Evolutionary conservation across 2,888 invertebrate species (phyloP).

Genomic region (Drosophila leonis): DNA sequence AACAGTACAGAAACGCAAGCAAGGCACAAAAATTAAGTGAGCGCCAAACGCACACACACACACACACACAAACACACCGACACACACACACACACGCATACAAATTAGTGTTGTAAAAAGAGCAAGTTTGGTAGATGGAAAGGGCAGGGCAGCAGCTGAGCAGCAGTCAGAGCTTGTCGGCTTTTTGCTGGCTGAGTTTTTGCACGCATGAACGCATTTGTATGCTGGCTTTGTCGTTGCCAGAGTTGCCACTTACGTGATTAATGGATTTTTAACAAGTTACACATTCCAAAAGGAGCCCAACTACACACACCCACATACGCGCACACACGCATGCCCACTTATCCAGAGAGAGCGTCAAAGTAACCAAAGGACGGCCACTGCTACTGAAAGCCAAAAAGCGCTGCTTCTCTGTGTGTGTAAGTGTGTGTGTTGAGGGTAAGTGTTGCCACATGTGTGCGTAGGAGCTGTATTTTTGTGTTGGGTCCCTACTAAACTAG

Average conservation of each 20-base stretch:
- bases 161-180: constrained; percentile 54
- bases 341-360: constrained; percentile 62
- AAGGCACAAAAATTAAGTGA: constrained; percentile 68
- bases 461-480: constrained; percentile 34
- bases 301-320: constrained; percentile 47
- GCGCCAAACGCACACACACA: constrained; percentile 25
- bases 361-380: constrained; percentile 73
- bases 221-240: constrained; percentile 80
- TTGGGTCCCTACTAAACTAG: constrained; percentile 65
- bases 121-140: not conserved
- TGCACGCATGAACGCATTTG: constrained; percentile 80
- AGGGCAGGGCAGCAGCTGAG: not conserved
- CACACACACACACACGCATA: constrained; percentile 33
- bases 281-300: constrained; percentile 65
- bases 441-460: constrained; percentile 26
- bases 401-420: constrained; percentile 34
- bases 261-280: constrained; percentile 84
- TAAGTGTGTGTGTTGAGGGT: constrained; percentile 4
- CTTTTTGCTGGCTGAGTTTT: constrained; percentile 65
- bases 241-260: constrained; percentile 81
- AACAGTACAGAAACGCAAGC: constrained; percentile 65
- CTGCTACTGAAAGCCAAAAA: constrained; percentile 73
- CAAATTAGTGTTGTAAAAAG: constrained; percentile 36
- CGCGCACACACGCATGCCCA: constrained; percentile 43
- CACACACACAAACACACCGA: constrained; percentile 5